Evolutionary conservation across 2,797 vertebrate species (phyloP).

Genomic region (Paguma larvata): DNA sequence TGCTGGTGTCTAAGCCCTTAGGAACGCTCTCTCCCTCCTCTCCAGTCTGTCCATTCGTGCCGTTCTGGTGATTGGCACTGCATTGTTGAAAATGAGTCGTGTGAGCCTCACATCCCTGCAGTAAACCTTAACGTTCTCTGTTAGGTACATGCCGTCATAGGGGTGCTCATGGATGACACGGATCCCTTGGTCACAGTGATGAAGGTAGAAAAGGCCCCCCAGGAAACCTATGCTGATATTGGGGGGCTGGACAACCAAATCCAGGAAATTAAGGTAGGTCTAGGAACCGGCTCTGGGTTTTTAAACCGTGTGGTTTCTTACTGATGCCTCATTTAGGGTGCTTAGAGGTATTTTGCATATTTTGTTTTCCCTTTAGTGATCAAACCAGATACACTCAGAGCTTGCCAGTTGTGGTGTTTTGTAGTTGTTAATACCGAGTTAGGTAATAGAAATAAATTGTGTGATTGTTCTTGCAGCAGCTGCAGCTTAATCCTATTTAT

Average conservation of each 20-base stretch:
- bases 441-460: background rate
- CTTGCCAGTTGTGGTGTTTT: background rate
- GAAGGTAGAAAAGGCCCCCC: constrained; percentile 99
- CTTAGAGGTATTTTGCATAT: background rate
- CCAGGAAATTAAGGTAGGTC: constrained; percentile 97
- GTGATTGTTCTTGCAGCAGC: background rate
- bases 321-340: background rate
- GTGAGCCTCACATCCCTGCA: accelerated
- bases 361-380: constrained; percentile 15
- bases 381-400: background rate
- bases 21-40: background rate
- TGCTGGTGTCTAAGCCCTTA: background rate
- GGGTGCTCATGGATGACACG: constrained; percentile 98
- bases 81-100: background rate
- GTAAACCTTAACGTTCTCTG: background rate
- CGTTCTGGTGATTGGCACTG: accelerated
- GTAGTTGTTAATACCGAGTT: background rate
- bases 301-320: background rate
- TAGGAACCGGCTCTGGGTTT: background rate
- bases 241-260: constrained; percentile 98
- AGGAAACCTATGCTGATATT: constrained; percentile 98
- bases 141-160: constrained; percentile 96
- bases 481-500: background rate
- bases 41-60: background rate
- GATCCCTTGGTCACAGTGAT: constrained; percentile 98